Evolutionary conservation across 2,797 vertebrate species (phyloP), one percentile per base, ranked within the genome.

Genomic region (Trachurus trachurus): DNA sequence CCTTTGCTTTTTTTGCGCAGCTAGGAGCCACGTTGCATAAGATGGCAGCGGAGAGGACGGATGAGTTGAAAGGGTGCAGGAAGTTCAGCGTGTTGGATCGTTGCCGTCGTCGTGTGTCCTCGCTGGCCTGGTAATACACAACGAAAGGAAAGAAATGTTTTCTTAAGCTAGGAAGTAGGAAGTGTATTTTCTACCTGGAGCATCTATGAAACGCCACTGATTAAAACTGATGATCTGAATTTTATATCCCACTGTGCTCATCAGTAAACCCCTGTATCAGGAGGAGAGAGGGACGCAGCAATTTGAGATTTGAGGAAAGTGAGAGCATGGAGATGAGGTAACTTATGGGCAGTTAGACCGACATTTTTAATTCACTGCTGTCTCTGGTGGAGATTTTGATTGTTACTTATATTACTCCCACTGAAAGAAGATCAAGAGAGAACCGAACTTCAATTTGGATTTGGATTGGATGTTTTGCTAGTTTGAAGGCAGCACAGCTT

Each of bases 1-100:
- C 67, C 62, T 66, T 88, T 71, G 21, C 53, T 63, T 26, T 26
- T 26, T 73, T 59, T 63, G n/a, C 39, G 13, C 63, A 59, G 78
- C 59, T 57, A 40, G 64, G 76, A 82, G 72, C 44, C 52, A 6
- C 16, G 52, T 21, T 45, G 26, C 45, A 15, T 42, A n/a, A 26
- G 53, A 65, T 62, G 40, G 49, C 13, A n/a, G 29, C 26, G 16
- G 49, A 29, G 58, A 60, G 72, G 31, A 22, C 56, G 53, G n/a
- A 58, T 37, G 26, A 56, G 70, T 42, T 76, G 61, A 77, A 58
- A 81, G 59, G 74, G 54, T 8, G 11, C 54, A 2, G 53, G 26
- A 76, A 66, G 62, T 60, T 26, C 39, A 73, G 53, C 19, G 29
- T 29, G 63, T 40, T 44, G 60, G 73, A 80, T 82, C 81, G 53